Evolutionary conservation across 1,140 invertebrate genomes (phyloP), one percentile per base, ranked within the genome.

Genomic region (Zophobas atratus): DNA sequence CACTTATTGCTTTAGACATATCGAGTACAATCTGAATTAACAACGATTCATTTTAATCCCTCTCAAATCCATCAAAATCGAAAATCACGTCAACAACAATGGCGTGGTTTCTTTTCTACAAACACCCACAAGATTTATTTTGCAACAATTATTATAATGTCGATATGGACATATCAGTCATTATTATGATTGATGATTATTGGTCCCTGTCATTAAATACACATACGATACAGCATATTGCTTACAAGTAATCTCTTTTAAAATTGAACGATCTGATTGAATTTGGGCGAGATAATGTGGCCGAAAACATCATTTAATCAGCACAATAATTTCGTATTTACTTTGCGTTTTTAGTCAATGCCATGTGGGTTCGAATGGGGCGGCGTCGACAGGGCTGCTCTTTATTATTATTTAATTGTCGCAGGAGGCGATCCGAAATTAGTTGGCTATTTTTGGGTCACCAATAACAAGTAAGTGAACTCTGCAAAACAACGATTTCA

Each of bases 101-200:
- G 20, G 60, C 43, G 39, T 41, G 39, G 20, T 43, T 67, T 67
- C 60, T 67, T 67, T 67, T 43, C 38, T 43, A 2, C 60, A 67
- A 46, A 43, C 60, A 67, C 60, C 60, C 60, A 67, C 60, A 33
- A 67, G 60, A 67, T 67, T 67, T 67, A 67, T 67, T 67, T 67
- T 67, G 60, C 39, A 67, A 41, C 33, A 67, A 67, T 67, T 67
- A 67, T 67, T 67, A 67, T 67, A 67, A 67, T 67, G 39, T 41
- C n/a, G 60, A 67, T 67, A 67, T 20, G 35, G 57, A 39, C 38
- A 39, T 63, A 63, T 63, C 60, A 67, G 39, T 67, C 60, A 67
- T 67, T 67, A 67, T 67, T 67, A 43, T 67, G 60, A 67, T 67
- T 67, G 60, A 67, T 67, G 41, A 67, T 67, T 38, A 63, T 63